Conservation (phyloP, 92 coral and sea anemone species). For the Meandrina meandrites region DNA sequence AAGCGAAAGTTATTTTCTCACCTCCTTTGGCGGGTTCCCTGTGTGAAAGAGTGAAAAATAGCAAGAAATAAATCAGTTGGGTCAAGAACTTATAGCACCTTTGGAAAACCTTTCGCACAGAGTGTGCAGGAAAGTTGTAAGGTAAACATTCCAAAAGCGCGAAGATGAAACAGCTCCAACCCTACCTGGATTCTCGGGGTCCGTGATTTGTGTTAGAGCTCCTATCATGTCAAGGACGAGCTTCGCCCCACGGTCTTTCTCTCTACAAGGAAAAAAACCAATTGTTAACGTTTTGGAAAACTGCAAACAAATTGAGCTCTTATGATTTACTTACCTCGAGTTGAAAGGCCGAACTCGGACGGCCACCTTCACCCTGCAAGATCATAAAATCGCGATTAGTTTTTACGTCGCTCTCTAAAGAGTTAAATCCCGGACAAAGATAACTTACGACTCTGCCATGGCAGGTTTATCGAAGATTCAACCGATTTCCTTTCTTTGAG, state of each 20-base stretch:
- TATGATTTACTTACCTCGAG: constrained; percentile 70
- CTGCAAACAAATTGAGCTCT: background rate
- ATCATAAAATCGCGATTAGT: constrained; percentile 41
- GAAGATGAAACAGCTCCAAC: constrained; percentile 10
- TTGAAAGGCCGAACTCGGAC: constrained; percentile 99
- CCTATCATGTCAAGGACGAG: constrained; percentile 86
- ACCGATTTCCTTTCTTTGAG: background rate
- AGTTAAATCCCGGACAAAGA: background rate
- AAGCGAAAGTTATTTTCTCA: constrained; percentile 43
- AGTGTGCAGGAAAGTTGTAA: background rate
- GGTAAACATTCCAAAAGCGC: constrained; percentile 89
- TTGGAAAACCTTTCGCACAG: constrained; percentile 15
- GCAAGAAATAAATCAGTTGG: constrained; percentile 1
- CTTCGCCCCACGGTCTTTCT: constrained; percentile 90
- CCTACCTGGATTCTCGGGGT: constrained; percentile 87
- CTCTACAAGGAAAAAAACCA: constrained; percentile 56
- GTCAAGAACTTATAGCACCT: background rate
- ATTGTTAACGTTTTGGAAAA: background rate
- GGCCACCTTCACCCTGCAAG: constrained; percentile 96
- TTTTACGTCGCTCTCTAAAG: background rate
- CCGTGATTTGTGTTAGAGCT: constrained; percentile 87
- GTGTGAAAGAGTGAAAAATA: constrained; percentile 15
- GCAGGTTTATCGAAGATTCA: constrained; percentile 13
- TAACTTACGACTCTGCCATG: constrained; percentile 94
- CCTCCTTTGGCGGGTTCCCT: constrained; percentile 97